Evolutionary conservation across 2,797 vertebrate species (phyloP), one percentile per base, ranked within the genome.

Genomic region (Pseudocheirus occidentalis): DNA sequence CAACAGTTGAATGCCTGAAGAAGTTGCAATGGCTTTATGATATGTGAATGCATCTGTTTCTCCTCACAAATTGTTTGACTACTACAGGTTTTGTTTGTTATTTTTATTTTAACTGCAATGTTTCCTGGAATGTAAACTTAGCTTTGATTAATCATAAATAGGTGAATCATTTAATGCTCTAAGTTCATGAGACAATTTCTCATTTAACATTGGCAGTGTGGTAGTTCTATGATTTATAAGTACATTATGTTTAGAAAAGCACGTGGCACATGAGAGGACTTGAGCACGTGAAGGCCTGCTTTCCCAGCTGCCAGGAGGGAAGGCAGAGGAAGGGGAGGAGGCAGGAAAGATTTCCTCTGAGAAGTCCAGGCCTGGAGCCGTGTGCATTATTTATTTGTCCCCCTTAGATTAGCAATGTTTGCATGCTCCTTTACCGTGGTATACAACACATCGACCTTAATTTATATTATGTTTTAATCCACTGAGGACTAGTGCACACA

Each of bases 1-100:
- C 98, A 99, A 98, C 98, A 99, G 98, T 98, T 98, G 98, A 98
- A 99, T 98, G 98, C 98, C 99, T 98, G 98, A 98, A 99, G 98
- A 99, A 98, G 98, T 98, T 98, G 98, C 98, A 98, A 98, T 99
- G 99, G 99, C 99, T 99, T 99, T 98, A 99, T 99, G 98, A 98
- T 98, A 98, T 98, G 99, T 99, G 99, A 99, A 99, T 98, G 98
- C 98, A 98, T 99, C 98, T 98, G 98, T 99, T 99, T 99, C 99
- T 99, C 98, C 98, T 98, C 98, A 99, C 98, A 97, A 98, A 97
- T 98, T 98, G 98, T 98, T 99, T 98, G 98, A 98, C 96, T 98
- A 98, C 98, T 99, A 97, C 98, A 97, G 98, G 98, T 98, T 98
- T 97, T 97, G 97, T 98, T 98, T 98, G 97, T 97, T 97, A 97